These are phyloP conservation scores for Dendrocincla tyrannina DNA, from an alignment of 2,797 vertebrate species.

Conservation along the genomic window DNA sequence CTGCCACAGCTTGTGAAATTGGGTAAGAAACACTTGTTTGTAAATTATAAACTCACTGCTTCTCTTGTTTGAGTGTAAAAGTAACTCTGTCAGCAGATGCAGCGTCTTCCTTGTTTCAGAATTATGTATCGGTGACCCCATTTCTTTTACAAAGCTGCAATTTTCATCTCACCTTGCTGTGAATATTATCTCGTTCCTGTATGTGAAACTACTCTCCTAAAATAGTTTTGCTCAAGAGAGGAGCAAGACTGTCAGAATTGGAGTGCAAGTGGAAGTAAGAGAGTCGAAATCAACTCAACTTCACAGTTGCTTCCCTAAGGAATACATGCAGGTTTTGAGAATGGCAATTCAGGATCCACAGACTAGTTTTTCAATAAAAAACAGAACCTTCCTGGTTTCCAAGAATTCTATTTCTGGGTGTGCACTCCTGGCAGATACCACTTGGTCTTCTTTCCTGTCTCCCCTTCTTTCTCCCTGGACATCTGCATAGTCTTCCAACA, in stretches of 20 bases:
- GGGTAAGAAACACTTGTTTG: constrained; percentile 77
- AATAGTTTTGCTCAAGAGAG: not conserved
- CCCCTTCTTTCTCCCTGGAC: not conserved
- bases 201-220: not conserved
- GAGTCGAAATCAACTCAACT: not conserved
- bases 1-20: constrained; percentile 87
- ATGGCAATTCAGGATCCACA: not conserved
- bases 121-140: not conserved
- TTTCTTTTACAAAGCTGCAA: not conserved
- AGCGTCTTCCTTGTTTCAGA: not conserved
- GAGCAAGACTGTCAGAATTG: not conserved
- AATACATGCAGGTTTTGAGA: not conserved
- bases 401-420: not conserved
- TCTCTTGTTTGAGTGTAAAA: not conserved
- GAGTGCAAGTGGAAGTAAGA: not conserved
- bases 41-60: not conserved
- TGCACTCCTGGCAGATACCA: not conserved
- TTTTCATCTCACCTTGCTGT: not conserved
- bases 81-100: not conserved
- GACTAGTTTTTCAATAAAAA: not conserved
- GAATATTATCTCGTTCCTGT: not conserved
- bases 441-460: not conserved
- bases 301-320: not conserved
- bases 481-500: not conserved
- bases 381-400: not conserved